Conservation (phyloP, 1,140 invertebrate species). For the Drosophila littoralis region DNA sequence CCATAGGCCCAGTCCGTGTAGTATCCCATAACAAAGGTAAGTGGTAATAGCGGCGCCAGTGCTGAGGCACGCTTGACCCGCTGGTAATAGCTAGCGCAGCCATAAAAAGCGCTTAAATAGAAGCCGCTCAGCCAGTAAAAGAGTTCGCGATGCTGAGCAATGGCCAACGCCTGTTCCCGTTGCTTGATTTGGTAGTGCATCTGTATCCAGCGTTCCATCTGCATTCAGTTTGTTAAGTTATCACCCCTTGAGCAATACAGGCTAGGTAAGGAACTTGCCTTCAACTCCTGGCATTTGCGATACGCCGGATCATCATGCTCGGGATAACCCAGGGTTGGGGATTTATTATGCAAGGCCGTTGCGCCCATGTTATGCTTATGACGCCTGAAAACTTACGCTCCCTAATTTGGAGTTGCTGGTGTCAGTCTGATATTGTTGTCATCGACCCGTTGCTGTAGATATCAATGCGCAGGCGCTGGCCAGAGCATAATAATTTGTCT, state of each 20-base stretch:
- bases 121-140: constrained; percentile 90
- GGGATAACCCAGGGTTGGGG: constrained; percentile 45
- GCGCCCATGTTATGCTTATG: constrained; percentile 48
- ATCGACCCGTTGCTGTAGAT: constrained; percentile 41
- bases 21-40: constrained; percentile 90
- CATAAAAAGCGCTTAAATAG: constrained; percentile 85
- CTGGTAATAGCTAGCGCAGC: constrained; percentile 85
- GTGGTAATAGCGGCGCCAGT: constrained; percentile 88
- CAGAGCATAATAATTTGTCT: not conserved
- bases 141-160: constrained; percentile 89
- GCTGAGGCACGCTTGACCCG: constrained; percentile 86
- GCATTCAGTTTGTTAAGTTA: not conserved
- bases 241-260: not conserved
- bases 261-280: constrained; percentile 52
- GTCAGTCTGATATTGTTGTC: constrained; percentile 6
- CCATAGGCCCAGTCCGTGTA: constrained; percentile 91
- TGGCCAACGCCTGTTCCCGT: constrained; percentile 89
- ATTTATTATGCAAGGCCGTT: constrained; percentile 62
- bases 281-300: constrained; percentile 76
- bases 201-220: constrained; percentile 91
- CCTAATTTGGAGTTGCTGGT: constrained; percentile 22
- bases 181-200: constrained; percentile 92
- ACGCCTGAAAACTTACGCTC: not conserved
- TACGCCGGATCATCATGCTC: constrained; percentile 74
- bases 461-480: constrained; percentile 46